Conservation (phyloP, 1,140 invertebrate species). For the Drosophila baimaii region DNA sequence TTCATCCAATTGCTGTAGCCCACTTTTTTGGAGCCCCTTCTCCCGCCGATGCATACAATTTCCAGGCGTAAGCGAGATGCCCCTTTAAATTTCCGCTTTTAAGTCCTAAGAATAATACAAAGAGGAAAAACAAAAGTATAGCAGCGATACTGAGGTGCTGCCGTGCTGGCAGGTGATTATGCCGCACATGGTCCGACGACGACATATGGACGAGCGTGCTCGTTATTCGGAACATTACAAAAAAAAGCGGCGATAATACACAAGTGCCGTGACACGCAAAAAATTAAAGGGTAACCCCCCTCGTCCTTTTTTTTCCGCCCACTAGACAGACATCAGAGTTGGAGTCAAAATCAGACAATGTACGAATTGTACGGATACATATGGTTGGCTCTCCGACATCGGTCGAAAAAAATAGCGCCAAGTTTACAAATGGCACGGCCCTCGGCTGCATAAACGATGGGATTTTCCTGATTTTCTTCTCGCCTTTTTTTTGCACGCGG, state of each 20-base stretch:
- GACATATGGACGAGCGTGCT: slow-evolving; percentile 39
- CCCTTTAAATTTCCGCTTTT: slow-evolving; percentile 41
- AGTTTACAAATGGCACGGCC: slow-evolving; percentile 62
- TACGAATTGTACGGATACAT: slow-evolving; percentile 22
- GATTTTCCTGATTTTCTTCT: slow-evolving; percentile 24
- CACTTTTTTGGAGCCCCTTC: slow-evolving; percentile 3
- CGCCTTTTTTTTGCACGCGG: slow-evolving; percentile 21
- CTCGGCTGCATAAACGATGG: slow-evolving; percentile 41
- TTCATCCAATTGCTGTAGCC: slow-evolving; percentile 67
- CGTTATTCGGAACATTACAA: slow-evolving; percentile 47
- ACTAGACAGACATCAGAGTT: slow-evolving; percentile 41
- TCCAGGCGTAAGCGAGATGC: slow-evolving; percentile 55
- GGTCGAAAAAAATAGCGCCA: slow-evolving; percentile 37
- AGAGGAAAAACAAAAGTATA: not conserved
- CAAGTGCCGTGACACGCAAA: slow-evolving; percentile 57
- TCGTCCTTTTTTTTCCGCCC: slow-evolving; percentile 29
- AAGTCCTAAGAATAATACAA: slow-evolving; percentile 42
- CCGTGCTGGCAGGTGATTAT: slow-evolving; percentile 49
- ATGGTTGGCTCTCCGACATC: not conserved
- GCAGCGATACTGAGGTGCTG: slow-evolving; percentile 28
- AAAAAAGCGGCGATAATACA: slow-evolving; percentile 26
- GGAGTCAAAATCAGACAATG: slow-evolving; percentile 68
- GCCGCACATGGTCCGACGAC: slow-evolving; percentile 24
- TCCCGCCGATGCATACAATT: slow-evolving; percentile 32
- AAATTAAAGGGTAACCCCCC: slow-evolving; percentile 51